phyloP scores from a whole-genome alignment of 2,888 invertebrate genomes.

The Ganaspis brasiliensis region DNA sequence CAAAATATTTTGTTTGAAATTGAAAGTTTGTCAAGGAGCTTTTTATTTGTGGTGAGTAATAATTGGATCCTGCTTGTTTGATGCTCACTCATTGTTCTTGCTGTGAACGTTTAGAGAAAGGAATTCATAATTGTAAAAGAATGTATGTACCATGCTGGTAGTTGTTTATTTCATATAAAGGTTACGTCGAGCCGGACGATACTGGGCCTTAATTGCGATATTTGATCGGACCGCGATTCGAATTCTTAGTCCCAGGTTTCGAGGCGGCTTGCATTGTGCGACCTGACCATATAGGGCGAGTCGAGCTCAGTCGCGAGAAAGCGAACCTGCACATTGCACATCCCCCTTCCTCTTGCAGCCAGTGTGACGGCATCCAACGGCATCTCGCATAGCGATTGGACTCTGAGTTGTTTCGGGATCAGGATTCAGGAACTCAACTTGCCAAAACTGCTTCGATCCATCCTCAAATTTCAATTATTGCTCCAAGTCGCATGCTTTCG shows the following conservation, averaged over 20 bases:
- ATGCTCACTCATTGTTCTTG: not conserved
- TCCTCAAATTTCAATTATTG: constrained; percentile 39
- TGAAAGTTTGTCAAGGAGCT: not conserved
- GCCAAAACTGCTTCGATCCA: constrained; percentile 11
- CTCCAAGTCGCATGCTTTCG: constrained; percentile 48
- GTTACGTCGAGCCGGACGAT: constrained; percentile 15
- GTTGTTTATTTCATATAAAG: constrained; percentile 23
- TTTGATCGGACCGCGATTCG: constrained; percentile 32
- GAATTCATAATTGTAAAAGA: constrained; percentile 21
- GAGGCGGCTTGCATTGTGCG: constrained; percentile 55
- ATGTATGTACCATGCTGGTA: not conserved
- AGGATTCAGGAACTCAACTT: too few species aligned
- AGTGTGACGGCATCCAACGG: constrained; percentile 12
- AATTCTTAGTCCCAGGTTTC: constrained; percentile 48
- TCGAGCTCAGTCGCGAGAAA: constrained; percentile 58
- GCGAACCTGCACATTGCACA: constrained; percentile 53
- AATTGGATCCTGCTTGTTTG: not conserved
- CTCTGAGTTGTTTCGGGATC: constrained; percentile 1
- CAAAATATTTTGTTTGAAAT: not conserved
- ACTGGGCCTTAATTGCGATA: constrained; percentile 35
- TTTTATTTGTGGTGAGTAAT: constrained; percentile 12
- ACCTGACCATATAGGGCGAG: constrained; percentile 64
- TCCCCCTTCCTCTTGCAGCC: constrained; percentile 27
- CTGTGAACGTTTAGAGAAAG: constrained; percentile 5
- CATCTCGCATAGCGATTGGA: not conserved